Conservation (phyloP, 64 coral and sea anemone species). For the Stylophora pistillata region DNA sequence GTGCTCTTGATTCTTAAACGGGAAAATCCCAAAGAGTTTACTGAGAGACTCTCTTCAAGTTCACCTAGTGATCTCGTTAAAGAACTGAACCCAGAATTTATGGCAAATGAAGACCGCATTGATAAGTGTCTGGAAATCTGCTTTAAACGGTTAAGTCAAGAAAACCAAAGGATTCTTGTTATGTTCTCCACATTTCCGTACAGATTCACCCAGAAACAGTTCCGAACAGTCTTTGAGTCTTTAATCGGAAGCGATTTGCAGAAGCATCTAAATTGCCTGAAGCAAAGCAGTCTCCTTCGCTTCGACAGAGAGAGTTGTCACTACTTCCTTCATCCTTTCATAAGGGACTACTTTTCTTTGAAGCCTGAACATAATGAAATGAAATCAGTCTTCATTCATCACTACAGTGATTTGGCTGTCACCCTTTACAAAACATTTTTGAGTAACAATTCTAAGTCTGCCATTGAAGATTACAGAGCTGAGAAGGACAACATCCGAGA, state of each 20-base stretch:
- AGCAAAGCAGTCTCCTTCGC: constrained; percentile 28
- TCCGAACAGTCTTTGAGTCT: neutral
- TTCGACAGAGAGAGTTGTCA: neutral
- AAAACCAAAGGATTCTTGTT: constrained; percentile 11
- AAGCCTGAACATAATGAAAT: neutral
- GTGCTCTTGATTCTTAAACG: constrained; percentile 19
- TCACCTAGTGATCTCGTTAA: neutral
- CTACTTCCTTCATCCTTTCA: constrained; percentile 28
- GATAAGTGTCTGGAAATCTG: constrained; percentile 22
- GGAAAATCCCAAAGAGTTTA: neutral
- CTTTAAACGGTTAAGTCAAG: constrained; percentile 17
- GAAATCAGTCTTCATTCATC: constrained; percentile 15
- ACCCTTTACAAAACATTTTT: constrained; percentile 14
- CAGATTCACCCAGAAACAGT: constrained; percentile 13
- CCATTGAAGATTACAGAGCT: constrained; percentile 11
- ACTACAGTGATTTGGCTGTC: constrained; percentile 1
- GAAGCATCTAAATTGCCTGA: neutral
- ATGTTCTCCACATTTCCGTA: constrained; percentile 23
- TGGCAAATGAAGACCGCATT: neutral
- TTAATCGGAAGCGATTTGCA: neutral
- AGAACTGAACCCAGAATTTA: constrained; percentile 8
- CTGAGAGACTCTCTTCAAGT: neutral
- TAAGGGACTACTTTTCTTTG: constrained; percentile 18
- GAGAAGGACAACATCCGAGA: constrained; percentile 38
- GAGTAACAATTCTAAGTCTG: neutral